Conservation (phyloP, 2,888 invertebrate genomes). For the Eupsilia transversa region DNA sequence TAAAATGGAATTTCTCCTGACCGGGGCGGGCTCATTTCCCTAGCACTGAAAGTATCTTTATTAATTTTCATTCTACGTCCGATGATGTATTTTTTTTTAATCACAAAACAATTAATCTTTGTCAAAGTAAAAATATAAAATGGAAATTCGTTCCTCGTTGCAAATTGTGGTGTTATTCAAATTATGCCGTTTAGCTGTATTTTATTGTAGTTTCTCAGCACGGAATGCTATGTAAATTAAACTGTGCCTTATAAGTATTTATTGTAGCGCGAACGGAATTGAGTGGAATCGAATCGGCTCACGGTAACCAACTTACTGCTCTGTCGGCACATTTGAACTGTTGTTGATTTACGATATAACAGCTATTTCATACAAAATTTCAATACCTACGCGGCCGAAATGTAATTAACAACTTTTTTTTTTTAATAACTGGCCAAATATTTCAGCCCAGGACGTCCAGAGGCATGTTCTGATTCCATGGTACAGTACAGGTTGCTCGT, state of each 20-base stretch:
- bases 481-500: no score
- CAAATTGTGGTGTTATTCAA: conserved; percentile 46
- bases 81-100: conserved; percentile 47
- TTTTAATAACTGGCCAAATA: no score
- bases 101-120: conserved; percentile 40
- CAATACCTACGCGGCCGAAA: no score
- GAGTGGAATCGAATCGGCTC: conserved; percentile 31
- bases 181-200: conserved; percentile 24
- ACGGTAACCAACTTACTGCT: conserved; percentile 2
- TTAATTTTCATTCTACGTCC: conserved; percentile 32
- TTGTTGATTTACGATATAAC: not conserved
- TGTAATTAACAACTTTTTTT: no score
- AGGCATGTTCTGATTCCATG: no score
- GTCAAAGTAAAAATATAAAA: conserved; percentile 13
- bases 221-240: conserved; percentile 35
- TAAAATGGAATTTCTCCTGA: conserved; percentile 30
- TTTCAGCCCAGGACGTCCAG: no score
- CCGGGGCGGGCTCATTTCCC: conserved; percentile 21
- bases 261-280: conserved; percentile 6
- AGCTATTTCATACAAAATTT: no score
- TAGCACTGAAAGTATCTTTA: conserved; percentile 31
- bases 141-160: not conserved
- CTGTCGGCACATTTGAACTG: conserved; percentile 13
- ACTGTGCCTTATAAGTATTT: conserved; percentile 28
- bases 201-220: conserved; percentile 36